These are phyloP conservation scores for human DNA, from an alignment of 2,113 vertebrate genomes.

Conservation along the genomic window DNA sequence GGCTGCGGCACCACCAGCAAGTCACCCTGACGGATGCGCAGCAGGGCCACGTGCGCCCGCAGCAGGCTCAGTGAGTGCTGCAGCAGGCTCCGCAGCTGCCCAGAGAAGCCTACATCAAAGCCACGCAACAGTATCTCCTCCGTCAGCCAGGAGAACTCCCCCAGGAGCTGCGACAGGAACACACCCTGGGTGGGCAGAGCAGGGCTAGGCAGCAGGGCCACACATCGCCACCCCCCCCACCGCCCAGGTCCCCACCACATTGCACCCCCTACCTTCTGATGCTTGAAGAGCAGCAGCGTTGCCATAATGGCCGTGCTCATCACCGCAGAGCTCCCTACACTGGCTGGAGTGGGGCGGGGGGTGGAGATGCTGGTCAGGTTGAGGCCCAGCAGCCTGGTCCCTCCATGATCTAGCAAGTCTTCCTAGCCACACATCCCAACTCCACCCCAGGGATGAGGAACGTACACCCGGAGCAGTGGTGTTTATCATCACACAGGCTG, in stretches of 20 bases:
- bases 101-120: slow-evolving; percentile 90
- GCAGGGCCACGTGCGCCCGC: slow-evolving; percentile 78
- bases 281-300: slow-evolving; percentile 88
- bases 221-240: no score
- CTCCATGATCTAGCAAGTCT: background rate
- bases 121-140: slow-evolving; percentile 91
- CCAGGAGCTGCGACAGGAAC: slow-evolving; percentile 85
- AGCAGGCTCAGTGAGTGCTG: slow-evolving; percentile 87
- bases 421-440: background rate
- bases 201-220: background rate
- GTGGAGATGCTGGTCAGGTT: background rate
- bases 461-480: background rate
- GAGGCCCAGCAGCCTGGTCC: background rate
- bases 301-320: slow-evolving; percentile 90
- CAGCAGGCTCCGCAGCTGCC: slow-evolving; percentile 85
- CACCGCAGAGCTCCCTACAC: slow-evolving; percentile 85
- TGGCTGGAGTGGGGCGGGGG: slow-evolving; percentile 78
- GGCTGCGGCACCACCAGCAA: slow-evolving; percentile 78
- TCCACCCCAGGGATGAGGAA: background rate
- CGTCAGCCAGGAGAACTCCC: slow-evolving; percentile 89
- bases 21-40: slow-evolving; percentile 71
- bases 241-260: background rate
- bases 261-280: slow-evolving; percentile 83
- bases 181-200: slow-evolving; percentile 83
- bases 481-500: background rate